Evolutionary conservation across 1,140 invertebrate genomes (phyloP), one percentile per base, ranked within the genome.

Genomic region (Belonocnema kinseyi): DNA sequence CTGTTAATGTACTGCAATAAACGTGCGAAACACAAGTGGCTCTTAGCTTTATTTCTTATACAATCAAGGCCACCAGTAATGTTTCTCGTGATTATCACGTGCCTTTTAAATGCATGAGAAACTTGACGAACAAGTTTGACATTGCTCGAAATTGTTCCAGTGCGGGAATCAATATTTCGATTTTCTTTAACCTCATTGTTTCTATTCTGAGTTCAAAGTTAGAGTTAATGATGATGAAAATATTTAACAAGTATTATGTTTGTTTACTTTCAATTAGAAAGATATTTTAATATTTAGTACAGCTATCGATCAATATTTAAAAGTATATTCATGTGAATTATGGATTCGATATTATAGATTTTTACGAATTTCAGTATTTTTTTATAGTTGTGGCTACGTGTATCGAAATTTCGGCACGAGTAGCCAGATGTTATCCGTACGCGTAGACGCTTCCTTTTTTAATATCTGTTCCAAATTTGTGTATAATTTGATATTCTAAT

Each of bases 101-200:
- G 71, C 54, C 33, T 54, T 77, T 52, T 77, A 72, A 77, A 77
- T 80, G 73, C 70, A 72, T 58, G 70, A 80, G 77, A 80, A 73
- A 75, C 77, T 21, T 54, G 72, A 46, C 19, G 75, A 73, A 80
- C 77, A n/a, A 66, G 74, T 77, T 80, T 77, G 79, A 78, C 76
- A 80, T 78, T 80, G 79, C 71, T 16, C 16, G 61, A n/a, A 66
- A 40, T 66, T 40, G 40, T 46, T 66, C 40, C 33, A 33, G 61
- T 40, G 61, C 33, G 61, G 33, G 61, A 66, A 66, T 66, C 61
- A 66, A 66, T 66, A 66, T 33, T 46, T 66, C 61, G 61, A 66
- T 66, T 66, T 6, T 46, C 26, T 66, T 40, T 33, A 16, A 16
- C 26, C n/a, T 6, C 1, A 46, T 40, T 40, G 8, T 14, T 26